Percentiles rank a stretch among this genome's conserved stretches.
These are phyloP conservation scores for Oligia latruncula DNA, from an alignment of 2,888 invertebrate genomes.

Conservation along the genomic window DNA sequence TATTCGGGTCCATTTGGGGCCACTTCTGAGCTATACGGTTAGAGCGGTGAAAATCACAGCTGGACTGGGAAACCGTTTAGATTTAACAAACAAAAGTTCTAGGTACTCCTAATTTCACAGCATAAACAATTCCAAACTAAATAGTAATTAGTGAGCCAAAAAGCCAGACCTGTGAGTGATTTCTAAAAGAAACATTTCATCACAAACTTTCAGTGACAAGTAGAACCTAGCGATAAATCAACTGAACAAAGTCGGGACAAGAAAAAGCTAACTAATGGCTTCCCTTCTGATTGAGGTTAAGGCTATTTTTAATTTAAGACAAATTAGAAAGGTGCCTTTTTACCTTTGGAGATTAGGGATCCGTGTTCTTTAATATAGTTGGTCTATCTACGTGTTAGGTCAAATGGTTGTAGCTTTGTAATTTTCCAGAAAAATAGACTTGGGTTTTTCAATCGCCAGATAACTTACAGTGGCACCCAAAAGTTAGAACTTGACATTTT, in stretches of 20 bases:
- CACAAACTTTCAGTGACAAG: constrained; percentile 49
- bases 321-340: constrained; percentile 30
- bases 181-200: constrained; percentile 52
- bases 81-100: not conserved
- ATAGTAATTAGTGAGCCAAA: constrained; percentile 53
- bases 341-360: constrained; percentile 16
- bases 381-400: no score
- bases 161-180: constrained; percentile 48
- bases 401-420: no score
- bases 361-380: not conserved
- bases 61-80: not conserved
- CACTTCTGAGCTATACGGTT: no score
- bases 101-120: not conserved
- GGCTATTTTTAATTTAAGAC: constrained; percentile 58
- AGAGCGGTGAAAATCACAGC: not conserved
- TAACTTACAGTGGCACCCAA: no score
- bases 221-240: constrained; percentile 62
- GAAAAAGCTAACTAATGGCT: constrained; percentile 64
- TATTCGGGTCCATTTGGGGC: no score
- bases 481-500: no score
- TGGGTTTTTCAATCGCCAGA: no score
- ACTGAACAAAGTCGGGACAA: constrained; percentile 55
- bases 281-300: constrained; percentile 60
- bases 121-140: constrained; percentile 18
- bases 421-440: no score